A percentile compares a stretch with the other conserved stretches of the same genome.
These are phyloP conservation scores for Eristalis tenax DNA, from an alignment of 2,888 invertebrate species.

Conservation along the genomic window DNA sequence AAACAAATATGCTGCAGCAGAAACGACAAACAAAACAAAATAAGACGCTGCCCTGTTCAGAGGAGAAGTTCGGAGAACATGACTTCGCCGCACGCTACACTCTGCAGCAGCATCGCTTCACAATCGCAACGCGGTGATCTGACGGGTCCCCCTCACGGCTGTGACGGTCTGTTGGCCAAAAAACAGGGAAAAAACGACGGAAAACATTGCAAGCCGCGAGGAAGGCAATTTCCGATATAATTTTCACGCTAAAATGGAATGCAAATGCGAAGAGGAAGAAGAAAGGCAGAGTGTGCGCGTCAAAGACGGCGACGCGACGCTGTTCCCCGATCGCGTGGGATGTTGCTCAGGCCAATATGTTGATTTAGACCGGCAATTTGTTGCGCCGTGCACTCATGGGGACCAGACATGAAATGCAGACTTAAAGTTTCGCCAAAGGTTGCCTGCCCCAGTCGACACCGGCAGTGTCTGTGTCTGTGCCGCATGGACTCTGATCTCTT, in stretches of 20 bases:
- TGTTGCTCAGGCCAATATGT: conserved; percentile 42
- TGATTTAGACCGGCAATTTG: conserved; percentile 56
- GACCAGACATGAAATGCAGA: conserved; percentile 28
- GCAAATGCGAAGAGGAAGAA: conserved; percentile 21
- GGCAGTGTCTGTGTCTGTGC: background rate
- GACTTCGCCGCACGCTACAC: conserved; percentile 45
- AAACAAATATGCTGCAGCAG: conserved; percentile 40
- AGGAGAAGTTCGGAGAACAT: conserved; percentile 19
- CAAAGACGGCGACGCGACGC: conserved; percentile 9
- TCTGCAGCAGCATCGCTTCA: conserved; percentile 24
- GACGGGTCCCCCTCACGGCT: conserved; percentile 15
- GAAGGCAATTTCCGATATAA: conserved; percentile 66
- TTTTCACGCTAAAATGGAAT: conserved; percentile 55
- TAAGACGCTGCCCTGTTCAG: background rate
- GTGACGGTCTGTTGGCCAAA: conserved; percentile 64
- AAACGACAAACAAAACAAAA: background rate
- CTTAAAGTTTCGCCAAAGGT: conserved; percentile 21
- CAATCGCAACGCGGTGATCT: conserved; percentile 36
- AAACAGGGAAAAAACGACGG: background rate
- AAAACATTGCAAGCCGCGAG: conserved; percentile 12
- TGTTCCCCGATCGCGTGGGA: conserved; percentile 46
- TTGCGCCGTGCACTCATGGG: conserved; percentile 29
- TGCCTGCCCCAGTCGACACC: conserved; percentile 4
- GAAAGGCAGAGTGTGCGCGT: conserved; percentile 5
- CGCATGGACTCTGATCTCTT: conserved; percentile 21